Base-by-base conservation (phyloP, 2,888 invertebrate species). In the Eupelmus urozonus region DNA sequence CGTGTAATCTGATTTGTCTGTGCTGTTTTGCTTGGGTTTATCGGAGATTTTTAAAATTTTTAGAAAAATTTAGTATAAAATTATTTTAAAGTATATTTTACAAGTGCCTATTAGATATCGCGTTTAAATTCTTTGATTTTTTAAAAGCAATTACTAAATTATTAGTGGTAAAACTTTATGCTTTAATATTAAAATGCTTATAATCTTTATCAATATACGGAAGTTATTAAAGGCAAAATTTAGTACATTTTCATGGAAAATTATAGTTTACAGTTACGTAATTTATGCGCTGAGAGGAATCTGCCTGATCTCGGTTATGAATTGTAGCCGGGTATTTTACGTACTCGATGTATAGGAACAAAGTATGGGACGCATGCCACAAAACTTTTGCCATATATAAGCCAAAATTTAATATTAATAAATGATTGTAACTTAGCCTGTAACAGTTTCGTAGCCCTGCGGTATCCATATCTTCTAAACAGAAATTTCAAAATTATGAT, bases 361-460 rank as follows among this genome's bases (percentile, higher is more conserved):
- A 63, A 63, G 25, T 63, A 25, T 25, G 63, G 45, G 45, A 63
- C 9, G 63, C 25, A 23, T 23, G 45, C 63, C 45, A n/a, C 45
- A 18, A 63, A 63, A 63, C 63, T 63, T 63, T 42, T 25, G 16
- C n/a, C 18, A 25, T 63, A 63, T 45, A 63, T 45, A 25, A 63
- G 23, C 25, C 25, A 63, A n/a, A 42, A 45, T 63, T 63, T 63
- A 45, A 63, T 63, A 63, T 63, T 63, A 63, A 63, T 45, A 63
- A 63, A 63, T 45, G 63, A 45, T 16, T 25, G 13, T 25, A 25
- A 0, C 18, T 25, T 40, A 29, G 59, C n/a, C 29, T 16, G 29
- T 23, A 18, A 29, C 29, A 59, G 29, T 59, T 59, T 34, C 34
- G 7, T 7, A 55, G 20, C 25, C 55, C 34, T 34, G 1, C 55